Conservation (phyloP, 1,140 invertebrate species). For the Physella acuta region DNA sequence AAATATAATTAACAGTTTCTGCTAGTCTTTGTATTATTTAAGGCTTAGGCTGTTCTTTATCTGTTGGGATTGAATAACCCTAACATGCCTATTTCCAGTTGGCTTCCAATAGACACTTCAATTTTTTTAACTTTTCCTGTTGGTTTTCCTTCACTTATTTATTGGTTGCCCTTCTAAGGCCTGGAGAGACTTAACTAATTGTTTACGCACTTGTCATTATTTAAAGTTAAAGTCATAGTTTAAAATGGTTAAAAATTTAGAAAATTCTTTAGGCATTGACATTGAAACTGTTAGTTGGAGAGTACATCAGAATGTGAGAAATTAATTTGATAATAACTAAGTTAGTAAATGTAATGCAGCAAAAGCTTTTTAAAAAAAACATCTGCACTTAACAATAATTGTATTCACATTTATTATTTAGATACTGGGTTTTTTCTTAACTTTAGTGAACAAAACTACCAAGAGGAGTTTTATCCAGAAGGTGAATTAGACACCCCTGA, state of each 20-base stretch:
- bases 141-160: not conserved
- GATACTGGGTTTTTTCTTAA: not conserved
- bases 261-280: no score
- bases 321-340: not conserved
- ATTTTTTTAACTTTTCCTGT: not conserved
- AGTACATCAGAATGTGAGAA: not conserved
- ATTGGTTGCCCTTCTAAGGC: no score
- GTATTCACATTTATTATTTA: not conserved
- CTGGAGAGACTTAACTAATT: no score
- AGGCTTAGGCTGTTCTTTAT: not conserved
- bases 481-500: not conserved
- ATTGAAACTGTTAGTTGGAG: no score
- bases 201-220: no score
- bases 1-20: not conserved
- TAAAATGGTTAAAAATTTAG: no score
- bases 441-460: conserved; percentile 16
- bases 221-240: no score
- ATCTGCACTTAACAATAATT: not conserved
- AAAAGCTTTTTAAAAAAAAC: not conserved
- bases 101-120: not conserved
- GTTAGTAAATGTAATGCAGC: not conserved
- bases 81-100: no score
- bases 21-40: not conserved
- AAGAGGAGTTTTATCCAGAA: conserved; percentile 14
- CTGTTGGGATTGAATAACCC: no score